Base-by-base conservation (phyloP, 2,888 invertebrate species). In the Trichogramma dendrolimi region DNA sequence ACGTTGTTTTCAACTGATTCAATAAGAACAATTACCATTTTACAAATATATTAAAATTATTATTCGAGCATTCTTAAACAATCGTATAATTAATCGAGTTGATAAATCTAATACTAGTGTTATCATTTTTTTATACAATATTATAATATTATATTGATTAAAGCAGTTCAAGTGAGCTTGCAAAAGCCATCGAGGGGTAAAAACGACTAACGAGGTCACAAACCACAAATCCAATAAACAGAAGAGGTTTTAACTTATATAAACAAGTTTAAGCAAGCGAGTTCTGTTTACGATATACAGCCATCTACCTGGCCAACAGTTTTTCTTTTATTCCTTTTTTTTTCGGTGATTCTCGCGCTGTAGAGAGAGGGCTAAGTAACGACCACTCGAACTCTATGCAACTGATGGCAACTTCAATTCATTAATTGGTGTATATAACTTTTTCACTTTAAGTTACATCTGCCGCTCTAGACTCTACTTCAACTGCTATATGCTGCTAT, bases 391-490 rank as follows among this genome's bases (percentile, higher is more conserved):
- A 69, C 70, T 60, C 70, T 69, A 70, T 75, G 72, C 72, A 73
- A 71, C 71, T 68, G 72, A 72, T 71, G 70, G 71, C 71, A 72
- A 76, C 74, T 75, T 75, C 71, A 71, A 74, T 72, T 69, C 71
- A 71, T 75, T 75, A 76, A 77, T 77, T 77, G 73, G 71, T 73
- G n/a, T 47, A 69, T 69, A 71, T 70, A 73, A 73, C 71, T 75
- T 75, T 70, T 70, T 69, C 58, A 62, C 68, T 69, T 64, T 63
- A 60, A 27, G 47, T 43, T 60, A 11, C 51, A 5, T 46, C 44
- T 27, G 11, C 55, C 42, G 40, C 51, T 5, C 62, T 39, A 10
- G 38, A 60, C 47, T 46, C 48, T 42, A 14, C 53, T 50, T 38
- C 14, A 5, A 52, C 49, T 55, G 39, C 44, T 50, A 39, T 56